A percentile compares a stretch with the other conserved stretches of the same genome.
phyloP scores from a whole-genome alignment of 2,888 invertebrate genomes.

The Macroteleia sp. region DNA sequence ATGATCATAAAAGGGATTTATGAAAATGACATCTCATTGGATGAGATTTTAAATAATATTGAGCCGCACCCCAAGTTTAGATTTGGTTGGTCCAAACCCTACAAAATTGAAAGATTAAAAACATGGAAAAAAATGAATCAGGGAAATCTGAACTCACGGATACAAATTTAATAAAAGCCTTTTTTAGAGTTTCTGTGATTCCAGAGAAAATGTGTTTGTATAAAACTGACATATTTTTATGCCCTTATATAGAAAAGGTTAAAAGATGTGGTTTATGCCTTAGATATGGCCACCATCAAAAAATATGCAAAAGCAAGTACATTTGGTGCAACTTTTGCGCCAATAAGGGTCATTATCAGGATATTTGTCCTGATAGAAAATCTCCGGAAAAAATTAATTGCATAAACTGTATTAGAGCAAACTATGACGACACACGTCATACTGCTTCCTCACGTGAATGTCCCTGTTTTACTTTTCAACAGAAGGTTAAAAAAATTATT shows the following conservation, averaged over 20 bases:
- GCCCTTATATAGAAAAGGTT: not conserved
- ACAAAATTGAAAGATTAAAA: too few relatives aligned
- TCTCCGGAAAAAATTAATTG: not conserved
- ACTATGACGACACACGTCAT: not conserved
- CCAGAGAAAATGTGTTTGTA: too few relatives aligned
- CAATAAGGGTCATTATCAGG: not conserved
- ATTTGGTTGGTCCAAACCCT: too few relatives aligned
- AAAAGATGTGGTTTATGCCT: not conserved
- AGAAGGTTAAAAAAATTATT: not conserved
- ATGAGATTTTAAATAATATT: too few relatives aligned
- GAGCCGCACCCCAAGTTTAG: too few relatives aligned
- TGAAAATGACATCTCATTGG: too few relatives aligned
- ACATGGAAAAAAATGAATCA: too few relatives aligned
- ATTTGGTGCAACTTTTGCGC: not conserved
- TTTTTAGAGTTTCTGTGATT: too few relatives aligned
- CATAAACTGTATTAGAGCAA: not conserved
- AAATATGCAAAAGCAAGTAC: not conserved
- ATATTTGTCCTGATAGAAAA: not conserved
- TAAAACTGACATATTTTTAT: not conserved
- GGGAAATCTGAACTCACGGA: too few relatives aligned
- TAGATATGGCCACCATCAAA: not conserved
- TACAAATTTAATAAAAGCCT: too few relatives aligned
- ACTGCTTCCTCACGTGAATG: not conserved
- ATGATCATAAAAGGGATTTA: not conserved
- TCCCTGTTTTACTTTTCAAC: not conserved